Evolutionary conservation across 1,140 invertebrate species (phyloP).

Genomic region (Drosophila chauvacae): DNA sequence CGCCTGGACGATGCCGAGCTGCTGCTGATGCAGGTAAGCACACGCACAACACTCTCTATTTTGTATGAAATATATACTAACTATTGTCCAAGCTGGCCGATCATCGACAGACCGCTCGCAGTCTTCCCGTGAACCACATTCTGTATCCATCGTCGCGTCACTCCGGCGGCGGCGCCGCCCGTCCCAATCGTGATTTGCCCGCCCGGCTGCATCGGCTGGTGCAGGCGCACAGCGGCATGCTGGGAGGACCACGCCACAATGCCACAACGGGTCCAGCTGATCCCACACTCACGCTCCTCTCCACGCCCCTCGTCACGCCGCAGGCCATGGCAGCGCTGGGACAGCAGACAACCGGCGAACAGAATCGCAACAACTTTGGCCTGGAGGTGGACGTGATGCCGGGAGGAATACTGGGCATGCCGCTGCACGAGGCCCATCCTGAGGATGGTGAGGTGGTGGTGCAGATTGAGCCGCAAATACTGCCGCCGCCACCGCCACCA

Average conservation of each 20-base stretch:
- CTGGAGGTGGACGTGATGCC: slow-evolving; percentile 43
- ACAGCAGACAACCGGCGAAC: background rate
- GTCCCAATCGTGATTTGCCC: slow-evolving; percentile 53
- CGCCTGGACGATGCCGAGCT: slow-evolving; percentile 50
- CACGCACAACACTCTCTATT: too few relatives aligned
- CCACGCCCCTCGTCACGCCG: slow-evolving; percentile 1
- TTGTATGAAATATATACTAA: background rate
- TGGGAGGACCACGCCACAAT: background rate
- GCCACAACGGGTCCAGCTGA: background rate
- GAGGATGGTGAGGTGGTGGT: slow-evolving; percentile 9
- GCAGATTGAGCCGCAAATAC: slow-evolving; percentile 13
- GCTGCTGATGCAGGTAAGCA: slow-evolving; percentile 33
- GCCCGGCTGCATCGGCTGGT: slow-evolving; percentile 47
- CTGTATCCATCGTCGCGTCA: slow-evolving; percentile 29
- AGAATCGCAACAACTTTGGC: slow-evolving; percentile 16
- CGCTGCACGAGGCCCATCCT: slow-evolving; percentile 12
- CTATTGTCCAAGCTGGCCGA: background rate
- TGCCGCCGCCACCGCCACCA: slow-evolving; percentile 26
- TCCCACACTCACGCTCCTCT: background rate
- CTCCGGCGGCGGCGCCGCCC: slow-evolving; percentile 1
- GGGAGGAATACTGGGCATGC: slow-evolving; percentile 31
- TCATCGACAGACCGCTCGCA: slow-evolving; percentile 21
- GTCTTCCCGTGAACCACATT: background rate
- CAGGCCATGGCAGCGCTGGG: slow-evolving; percentile 13
- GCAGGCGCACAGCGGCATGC: slow-evolving; percentile 16